phyloP scores from a whole-genome alignment of 2,113 vertebrate species.

The Petromus typicus region DNA sequence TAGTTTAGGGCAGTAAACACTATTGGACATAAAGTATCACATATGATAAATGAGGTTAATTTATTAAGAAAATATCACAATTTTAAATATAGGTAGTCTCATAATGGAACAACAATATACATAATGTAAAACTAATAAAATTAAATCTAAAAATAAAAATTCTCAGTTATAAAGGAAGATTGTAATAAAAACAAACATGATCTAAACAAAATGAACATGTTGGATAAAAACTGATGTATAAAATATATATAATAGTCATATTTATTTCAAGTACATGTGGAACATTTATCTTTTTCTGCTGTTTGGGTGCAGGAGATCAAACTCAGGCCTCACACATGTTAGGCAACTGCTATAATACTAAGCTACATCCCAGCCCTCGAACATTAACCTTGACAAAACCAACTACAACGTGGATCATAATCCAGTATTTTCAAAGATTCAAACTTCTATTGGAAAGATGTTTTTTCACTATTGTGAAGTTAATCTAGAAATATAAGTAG shows the following conservation, averaged over 20 bases:
- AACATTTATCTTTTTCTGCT: not conserved
- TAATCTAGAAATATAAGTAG: not conserved
- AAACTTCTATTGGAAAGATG: not conserved
- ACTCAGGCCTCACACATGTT: not conserved
- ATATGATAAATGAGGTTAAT: not conserved
- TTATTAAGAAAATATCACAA: not conserved
- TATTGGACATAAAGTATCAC: not conserved
- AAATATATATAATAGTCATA: not conserved
- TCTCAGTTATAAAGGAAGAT: not conserved
- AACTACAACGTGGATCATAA: not conserved
- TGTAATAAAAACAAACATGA: not conserved
- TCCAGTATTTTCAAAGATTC: not conserved
- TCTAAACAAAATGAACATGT: not conserved
- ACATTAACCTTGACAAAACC: not conserved
- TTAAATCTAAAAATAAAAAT: not conserved
- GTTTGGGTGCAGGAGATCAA: not conserved
- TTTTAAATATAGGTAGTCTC: not conserved
- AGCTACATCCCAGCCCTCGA: not conserved
- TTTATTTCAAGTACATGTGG: not conserved
- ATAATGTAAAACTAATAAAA: not conserved
- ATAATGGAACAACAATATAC: not conserved
- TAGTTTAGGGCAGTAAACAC: not conserved
- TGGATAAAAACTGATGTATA: not conserved
- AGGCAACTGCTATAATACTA: not conserved
- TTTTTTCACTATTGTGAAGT: slow-evolving; percentile 13